Evolutionary conservation across 2,888 invertebrate genomes (phyloP).

Genomic region (Salticus scenicus): DNA sequence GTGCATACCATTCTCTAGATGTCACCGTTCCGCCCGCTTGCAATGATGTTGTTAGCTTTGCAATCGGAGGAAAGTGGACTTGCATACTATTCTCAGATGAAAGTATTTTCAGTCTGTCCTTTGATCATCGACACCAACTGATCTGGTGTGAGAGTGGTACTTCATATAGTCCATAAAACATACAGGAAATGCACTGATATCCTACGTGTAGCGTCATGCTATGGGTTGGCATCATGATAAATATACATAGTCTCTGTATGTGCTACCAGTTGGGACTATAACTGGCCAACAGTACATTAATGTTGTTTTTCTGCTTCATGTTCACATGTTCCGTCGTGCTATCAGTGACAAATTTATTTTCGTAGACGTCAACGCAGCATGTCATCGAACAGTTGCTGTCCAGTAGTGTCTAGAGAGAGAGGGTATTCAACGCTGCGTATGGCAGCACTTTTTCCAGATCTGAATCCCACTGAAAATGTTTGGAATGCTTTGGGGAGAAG

Average conservation of each 20-base stretch:
- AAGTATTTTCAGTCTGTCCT: neutral
- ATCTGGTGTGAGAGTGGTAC: slow-evolving; percentile 11
- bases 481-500: no score
- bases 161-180: neutral
- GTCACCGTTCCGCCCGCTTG: no score
- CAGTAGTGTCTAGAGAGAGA: neutral
- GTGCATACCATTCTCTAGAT: no score
- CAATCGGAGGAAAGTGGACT: slow-evolving; percentile 27
- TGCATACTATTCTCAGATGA: slow-evolving; percentile 1
- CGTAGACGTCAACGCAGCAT: neutral
- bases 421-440: neutral
- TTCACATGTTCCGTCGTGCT: neutral
- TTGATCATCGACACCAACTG: slow-evolving; percentile 9
- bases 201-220: neutral
- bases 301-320: neutral
- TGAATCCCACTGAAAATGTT: no score
- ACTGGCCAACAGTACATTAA: neutral
- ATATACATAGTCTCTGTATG: neutral
- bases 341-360: neutral
- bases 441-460: no score
- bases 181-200: slow-evolving; percentile 7
- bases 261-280: neutral
- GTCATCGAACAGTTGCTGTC: neutral
- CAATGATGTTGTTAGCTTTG: no score
- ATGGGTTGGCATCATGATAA: slow-evolving; percentile 1